phyloP scores from a whole-genome alignment of 2,797 vertebrate species.

The Myotis myotis region DNA sequence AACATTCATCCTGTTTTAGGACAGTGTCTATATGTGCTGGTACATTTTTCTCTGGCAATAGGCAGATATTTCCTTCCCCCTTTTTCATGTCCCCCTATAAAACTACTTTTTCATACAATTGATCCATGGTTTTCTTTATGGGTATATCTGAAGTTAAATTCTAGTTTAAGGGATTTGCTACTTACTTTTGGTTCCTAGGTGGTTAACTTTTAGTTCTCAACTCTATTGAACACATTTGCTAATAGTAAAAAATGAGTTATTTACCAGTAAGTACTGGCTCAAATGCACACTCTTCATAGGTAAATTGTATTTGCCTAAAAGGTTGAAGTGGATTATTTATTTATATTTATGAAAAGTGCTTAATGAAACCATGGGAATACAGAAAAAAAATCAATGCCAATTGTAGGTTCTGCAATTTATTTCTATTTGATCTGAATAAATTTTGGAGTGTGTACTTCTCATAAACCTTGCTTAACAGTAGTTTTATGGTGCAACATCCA shows the following conservation, averaged over 20 bases:
- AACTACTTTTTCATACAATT: neutral
- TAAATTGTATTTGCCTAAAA: constrained; percentile 30
- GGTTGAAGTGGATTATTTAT: constrained; percentile 1
- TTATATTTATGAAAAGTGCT: constrained; percentile 52
- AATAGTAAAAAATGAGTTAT: constrained; percentile 26
- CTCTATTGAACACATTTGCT: neutral
- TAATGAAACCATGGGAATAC: constrained; percentile 33
- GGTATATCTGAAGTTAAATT: neutral
- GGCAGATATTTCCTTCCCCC: neutral
- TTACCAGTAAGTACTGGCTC: constrained; percentile 20
- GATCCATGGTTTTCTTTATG: neutral
- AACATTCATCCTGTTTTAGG: constrained; percentile 6
- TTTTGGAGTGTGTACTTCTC: neutral
- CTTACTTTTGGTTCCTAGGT: neutral
- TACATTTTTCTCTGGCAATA: neutral
- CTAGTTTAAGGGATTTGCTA: constrained; percentile 27
- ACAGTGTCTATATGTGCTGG: neutral
- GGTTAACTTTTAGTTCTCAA: neutral
- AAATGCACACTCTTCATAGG: neutral
- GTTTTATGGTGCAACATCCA: neutral
- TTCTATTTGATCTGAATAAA: constrained; percentile 34
- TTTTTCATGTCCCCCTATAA: neutral
- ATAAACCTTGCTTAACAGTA: constrained; percentile 48
- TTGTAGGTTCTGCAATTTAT: neutral
- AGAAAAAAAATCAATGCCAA: constrained; percentile 5